Conservation (phyloP, 2,797 vertebrate species). For the Phrynocephalus forsythii region DNA sequence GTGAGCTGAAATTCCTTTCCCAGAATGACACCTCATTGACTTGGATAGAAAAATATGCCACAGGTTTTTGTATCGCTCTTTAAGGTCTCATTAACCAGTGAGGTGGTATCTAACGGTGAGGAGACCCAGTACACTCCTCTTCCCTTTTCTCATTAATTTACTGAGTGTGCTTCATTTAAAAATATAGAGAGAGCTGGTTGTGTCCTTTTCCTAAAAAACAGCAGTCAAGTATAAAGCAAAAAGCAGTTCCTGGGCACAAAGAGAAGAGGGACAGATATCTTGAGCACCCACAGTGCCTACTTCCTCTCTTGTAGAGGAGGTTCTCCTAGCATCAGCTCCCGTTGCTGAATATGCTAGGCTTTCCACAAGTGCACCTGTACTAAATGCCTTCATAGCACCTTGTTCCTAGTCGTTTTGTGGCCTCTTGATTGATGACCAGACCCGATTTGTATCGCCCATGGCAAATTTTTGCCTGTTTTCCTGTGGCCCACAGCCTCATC, state of each 20-base stretch:
- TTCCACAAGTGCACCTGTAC: not conserved
- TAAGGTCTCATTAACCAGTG: slow-evolving; percentile 36
- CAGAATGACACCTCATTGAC: slow-evolving; percentile 21
- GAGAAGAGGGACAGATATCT: slow-evolving; percentile 14
- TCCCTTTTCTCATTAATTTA: slow-evolving; percentile 9
- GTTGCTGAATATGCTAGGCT: not conserved
- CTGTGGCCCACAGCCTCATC: not conserved
- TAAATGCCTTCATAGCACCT: not conserved
- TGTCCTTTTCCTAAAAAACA: slow-evolving; percentile 5
- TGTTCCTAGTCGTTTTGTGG: not conserved
- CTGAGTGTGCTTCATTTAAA: not conserved
- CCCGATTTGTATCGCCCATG: not conserved
- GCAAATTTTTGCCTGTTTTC: not conserved
- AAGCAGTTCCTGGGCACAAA: slow-evolving; percentile 29
- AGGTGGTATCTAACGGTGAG: slow-evolving; percentile 36
- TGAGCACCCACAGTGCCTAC: not conserved
- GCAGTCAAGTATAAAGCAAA: slow-evolving; percentile 13
- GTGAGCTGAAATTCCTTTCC: slow-evolving; percentile 26
- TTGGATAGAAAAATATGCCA: slow-evolving; percentile 15
- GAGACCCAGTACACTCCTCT: slow-evolving; percentile 31
- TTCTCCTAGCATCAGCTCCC: not conserved
- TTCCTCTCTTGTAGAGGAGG: not conserved
- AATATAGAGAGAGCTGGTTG: not conserved
- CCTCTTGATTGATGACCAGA: not conserved
- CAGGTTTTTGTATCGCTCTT: slow-evolving; percentile 27